Evolutionary conservation across 23 tunicate species (phyloP).

Genomic region (Trididemnum clinides): DNA sequence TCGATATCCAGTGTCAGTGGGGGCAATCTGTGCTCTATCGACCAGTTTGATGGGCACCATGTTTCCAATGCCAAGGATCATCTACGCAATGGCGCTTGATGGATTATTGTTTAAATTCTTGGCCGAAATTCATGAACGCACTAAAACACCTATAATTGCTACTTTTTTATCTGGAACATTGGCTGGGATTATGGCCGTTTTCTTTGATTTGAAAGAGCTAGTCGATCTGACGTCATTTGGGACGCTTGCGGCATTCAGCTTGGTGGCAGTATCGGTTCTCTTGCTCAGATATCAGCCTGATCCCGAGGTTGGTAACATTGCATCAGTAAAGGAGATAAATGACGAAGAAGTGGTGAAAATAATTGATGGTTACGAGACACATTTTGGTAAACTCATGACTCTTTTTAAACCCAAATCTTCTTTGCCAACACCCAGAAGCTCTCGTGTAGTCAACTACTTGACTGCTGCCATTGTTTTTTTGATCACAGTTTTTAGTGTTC

Average conservation of each 20-base stretch:
- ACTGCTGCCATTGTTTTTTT: too few relatives aligned
- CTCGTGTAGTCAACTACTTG: conserved; percentile 52
- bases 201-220: conserved; percentile 86
- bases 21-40: conserved; percentile 95
- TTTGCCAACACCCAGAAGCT: conserved; percentile 44
- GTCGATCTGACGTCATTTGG: conserved; percentile 99
- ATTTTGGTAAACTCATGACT: too few relatives aligned
- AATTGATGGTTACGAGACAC: conserved; percentile 31
- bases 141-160: conserved; percentile 85
- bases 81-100: conserved; percentile 96
- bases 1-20: conserved; percentile 67
- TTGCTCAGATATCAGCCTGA: conserved; percentile 90
- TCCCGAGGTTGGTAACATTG: conserved; percentile 34
- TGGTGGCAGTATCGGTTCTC: conserved; percentile 93
- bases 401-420: conserved; percentile 45
- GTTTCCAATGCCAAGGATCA: conserved; percentile 99
- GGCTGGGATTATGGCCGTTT: conserved; percentile 92
- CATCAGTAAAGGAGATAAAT: too few relatives aligned
- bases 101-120: conserved; percentile 84
- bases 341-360: conserved; percentile 9
- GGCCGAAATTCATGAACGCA: conserved; percentile 65
- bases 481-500: conserved; percentile 53
- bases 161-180: conserved; percentile 78
- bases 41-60: conserved; percentile 94
- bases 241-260: conserved; percentile 92